These are phyloP conservation scores for Sarcophaga carnaria DNA, from an alignment of 2,888 invertebrate species.

Conservation along the genomic window DNA sequence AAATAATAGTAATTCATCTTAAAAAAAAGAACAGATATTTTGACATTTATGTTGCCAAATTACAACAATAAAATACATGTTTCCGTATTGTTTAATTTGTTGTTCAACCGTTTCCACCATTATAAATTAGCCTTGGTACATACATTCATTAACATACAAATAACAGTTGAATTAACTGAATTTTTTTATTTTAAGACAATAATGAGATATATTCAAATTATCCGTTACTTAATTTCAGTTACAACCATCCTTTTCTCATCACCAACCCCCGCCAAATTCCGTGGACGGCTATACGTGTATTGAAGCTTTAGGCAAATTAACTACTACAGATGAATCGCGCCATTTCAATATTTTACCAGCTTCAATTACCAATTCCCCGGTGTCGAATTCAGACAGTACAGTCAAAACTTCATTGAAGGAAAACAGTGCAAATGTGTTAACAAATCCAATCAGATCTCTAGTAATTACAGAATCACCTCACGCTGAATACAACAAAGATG, in stretches of 20 bases:
- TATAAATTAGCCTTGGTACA: too few species aligned
- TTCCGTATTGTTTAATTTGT: too few species aligned
- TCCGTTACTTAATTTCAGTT: constrained; percentile 46
- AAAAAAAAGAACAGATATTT: too few species aligned
- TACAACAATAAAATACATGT: too few species aligned
- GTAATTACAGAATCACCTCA: constrained; percentile 52
- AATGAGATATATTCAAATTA: background rate
- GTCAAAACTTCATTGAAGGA: constrained; percentile 17
- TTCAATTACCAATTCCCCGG: constrained; percentile 42
- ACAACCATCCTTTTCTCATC: constrained; percentile 51
- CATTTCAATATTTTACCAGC: constrained; percentile 51
- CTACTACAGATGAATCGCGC: constrained; percentile 34
- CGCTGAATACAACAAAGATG: constrained; percentile 34
- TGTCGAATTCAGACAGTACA: constrained; percentile 12
- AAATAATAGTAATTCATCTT: too few species aligned
- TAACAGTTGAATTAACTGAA: too few species aligned
- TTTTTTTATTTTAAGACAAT: background rate
- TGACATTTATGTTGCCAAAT: too few species aligned
- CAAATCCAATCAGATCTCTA: constrained; percentile 45
- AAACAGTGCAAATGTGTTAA: constrained; percentile 17
- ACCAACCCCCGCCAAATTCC: constrained; percentile 35
- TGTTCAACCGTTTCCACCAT: too few species aligned
- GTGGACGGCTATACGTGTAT: constrained; percentile 62
- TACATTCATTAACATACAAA: too few species aligned
- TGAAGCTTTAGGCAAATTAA: constrained; percentile 54